These are phyloP conservation scores for Brachyptera putata DNA, from an alignment of 2,888 invertebrate genomes.

Conservation along the genomic window DNA sequence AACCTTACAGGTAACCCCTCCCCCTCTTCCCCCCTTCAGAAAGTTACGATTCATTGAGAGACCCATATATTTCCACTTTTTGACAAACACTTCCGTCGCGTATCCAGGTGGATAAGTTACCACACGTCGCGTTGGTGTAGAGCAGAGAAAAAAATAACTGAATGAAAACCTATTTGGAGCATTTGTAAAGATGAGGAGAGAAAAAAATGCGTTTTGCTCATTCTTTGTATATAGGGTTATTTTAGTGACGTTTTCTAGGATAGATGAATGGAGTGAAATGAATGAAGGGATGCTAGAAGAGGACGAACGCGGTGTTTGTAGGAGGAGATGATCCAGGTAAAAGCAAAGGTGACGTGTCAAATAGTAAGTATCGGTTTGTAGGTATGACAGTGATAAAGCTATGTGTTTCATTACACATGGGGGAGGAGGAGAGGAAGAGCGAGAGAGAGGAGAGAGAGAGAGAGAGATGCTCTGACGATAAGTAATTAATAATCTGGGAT, in stretches of 20 bases:
- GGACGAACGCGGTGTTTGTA: neutral
- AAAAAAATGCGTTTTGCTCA: constrained; percentile 23
- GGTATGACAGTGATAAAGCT: too few relatives aligned
- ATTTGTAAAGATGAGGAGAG: constrained; percentile 13
- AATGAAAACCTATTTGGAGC: constrained; percentile 10
- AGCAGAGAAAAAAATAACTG: constrained; percentile 11
- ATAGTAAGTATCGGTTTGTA: too few relatives aligned
- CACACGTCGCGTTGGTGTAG: neutral
- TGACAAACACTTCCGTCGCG: constrained; percentile 16
- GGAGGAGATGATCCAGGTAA: neutral
- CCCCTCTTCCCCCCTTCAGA: neutral
- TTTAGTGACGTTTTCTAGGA: constrained; percentile 16
- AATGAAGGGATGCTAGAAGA: constrained; percentile 13
- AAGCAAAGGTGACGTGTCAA: neutral
- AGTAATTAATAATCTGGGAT: too few relatives aligned
- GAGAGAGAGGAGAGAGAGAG: too few relatives aligned
- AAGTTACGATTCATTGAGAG: too few relatives aligned
- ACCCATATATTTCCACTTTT: neutral
- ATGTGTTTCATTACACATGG: too few relatives aligned
- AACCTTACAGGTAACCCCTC: neutral
- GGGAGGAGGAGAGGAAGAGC: too few relatives aligned
- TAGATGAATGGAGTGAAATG: constrained; percentile 24
- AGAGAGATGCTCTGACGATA: too few relatives aligned
- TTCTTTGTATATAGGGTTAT: constrained; percentile 8
- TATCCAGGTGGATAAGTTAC: constrained; percentile 26